Evolutionary conservation across 2,113 vertebrate genomes (phyloP), one percentile per base, ranked within the genome.

Genomic region (Heterocephalus glaber): DNA sequence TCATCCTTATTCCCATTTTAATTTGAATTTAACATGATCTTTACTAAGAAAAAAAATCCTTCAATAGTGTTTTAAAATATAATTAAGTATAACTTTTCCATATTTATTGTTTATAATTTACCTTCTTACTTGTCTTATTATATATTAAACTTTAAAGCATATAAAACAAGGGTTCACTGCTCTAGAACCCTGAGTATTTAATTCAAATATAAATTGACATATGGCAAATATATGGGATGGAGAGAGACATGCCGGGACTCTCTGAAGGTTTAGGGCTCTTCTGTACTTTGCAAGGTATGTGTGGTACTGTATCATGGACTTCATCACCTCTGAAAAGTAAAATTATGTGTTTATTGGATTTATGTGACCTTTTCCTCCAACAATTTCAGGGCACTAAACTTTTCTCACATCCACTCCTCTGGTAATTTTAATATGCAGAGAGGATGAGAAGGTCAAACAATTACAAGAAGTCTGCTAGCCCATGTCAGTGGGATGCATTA

Each of bases 301-400:
- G n/a, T 60, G n/a, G 19, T 74, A 3, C 66, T 60, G 35, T 47
- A 49, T n/a, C 60, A 65, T 77, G 61, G 60, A 72, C 74, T 81
- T 90, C 90, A 61, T 97, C 95, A 79, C 17, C 83, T 74, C 44
- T 38, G 41, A 89, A 66, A 92, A 92, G 79, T 56, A 95, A 92
- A 94, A 89, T 85, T 90, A 26, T 63, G 77, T 82, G 33, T 86
- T 90, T 94, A 90, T 97, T 95, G 95, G 84, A 94, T 86, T 95
- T 65, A 24, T 90, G 74, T 97, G 96, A 97, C 96, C 90, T 96
- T 96, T 97, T 91, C 96, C 58, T 97, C 79, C 89, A 95, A 65
- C 54, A 83, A 70, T 88, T 77, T 87, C 77, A 95, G 93, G 68
- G 74, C 74, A 89, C 86, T 3, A 0, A 89, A 90, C 72, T 94